Evolutionary conservation across 2,888 invertebrate genomes (phyloP).

Genomic region (Aleiodes testaceus): DNA sequence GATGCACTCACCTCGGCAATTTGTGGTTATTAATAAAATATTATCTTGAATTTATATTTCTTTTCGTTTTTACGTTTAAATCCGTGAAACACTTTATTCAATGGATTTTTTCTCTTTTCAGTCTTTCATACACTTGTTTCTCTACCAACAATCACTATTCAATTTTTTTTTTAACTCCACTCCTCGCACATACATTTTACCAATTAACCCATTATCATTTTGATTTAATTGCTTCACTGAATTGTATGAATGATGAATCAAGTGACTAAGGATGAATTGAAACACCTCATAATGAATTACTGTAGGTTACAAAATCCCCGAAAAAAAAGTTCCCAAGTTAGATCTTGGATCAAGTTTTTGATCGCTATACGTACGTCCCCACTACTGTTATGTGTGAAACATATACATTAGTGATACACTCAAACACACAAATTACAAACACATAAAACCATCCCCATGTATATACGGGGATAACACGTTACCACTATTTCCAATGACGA

Average conservation of each 20-base stretch:
- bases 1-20: no score
- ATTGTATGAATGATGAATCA: neutral
- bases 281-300: slow-evolving; percentile 11
- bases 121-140: slow-evolving; percentile 3
- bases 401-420: no score
- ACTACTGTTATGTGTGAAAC: no score
- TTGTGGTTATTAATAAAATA: no score
- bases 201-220: slow-evolving; percentile 15
- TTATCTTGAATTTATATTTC: no score
- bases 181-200: neutral
- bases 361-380: neutral
- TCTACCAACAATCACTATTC: neutral
- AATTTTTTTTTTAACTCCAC: neutral
- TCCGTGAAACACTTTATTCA: no score
- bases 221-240: neutral
- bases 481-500: no score
- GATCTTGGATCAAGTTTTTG: slow-evolving; percentile 21
- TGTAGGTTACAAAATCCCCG: neutral
- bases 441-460: no score
- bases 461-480: no score
- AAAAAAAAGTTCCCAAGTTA: slow-evolving; percentile 10
- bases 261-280: slow-evolving; percentile 7
- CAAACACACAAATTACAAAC: no score
- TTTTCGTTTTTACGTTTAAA: no score
- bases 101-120: neutral